Percentiles rank a stretch among this genome's conserved stretches.
Evolutionary conservation across 2,113 vertebrate genomes (phyloP).

Genomic region (Perca fluviatilis): DNA sequence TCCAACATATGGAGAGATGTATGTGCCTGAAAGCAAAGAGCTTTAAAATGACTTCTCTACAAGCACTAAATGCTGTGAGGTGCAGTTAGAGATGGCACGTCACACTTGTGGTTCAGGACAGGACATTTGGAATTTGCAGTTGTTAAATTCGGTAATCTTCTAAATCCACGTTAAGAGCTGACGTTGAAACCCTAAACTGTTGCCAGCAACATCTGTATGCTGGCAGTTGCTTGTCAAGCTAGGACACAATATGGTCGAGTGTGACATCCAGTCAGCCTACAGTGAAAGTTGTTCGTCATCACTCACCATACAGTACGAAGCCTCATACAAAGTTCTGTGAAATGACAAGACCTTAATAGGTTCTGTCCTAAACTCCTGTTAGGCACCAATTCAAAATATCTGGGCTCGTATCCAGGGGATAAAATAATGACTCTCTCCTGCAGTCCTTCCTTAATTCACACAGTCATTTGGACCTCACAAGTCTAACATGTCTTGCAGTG

Average conservation of each 20-base stretch:
- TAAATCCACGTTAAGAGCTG: constrained; percentile 33
- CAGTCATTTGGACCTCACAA: constrained; percentile 52
- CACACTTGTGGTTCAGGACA: constrained; percentile 29
- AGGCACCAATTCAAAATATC: constrained; percentile 64
- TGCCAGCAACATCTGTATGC: constrained; percentile 55
- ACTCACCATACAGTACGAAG: constrained; percentile 24
- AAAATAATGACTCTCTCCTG: constrained; percentile 65
- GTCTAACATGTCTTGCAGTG: constrained; percentile 32
- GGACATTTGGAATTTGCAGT: constrained; percentile 51
- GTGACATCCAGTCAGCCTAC: constrained; percentile 25
- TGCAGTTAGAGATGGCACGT: constrained; percentile 14
- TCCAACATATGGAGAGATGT: constrained; percentile 64
- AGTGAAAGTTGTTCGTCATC: constrained; percentile 40
- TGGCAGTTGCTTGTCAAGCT: constrained; percentile 46
- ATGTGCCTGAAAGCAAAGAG: constrained; percentile 37
- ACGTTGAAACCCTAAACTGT: constrained; percentile 32
- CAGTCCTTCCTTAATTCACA: constrained; percentile 53
- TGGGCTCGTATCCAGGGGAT: constrained; percentile 57
- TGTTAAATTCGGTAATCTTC: constrained; percentile 60
- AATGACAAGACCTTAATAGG: constrained; percentile 66
- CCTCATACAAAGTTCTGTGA: constrained; percentile 56
- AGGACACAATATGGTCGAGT: constrained; percentile 16
- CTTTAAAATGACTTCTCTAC: constrained; percentile 29
- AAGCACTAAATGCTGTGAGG: constrained; percentile 42
- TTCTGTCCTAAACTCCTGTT: constrained; percentile 64